Percentiles rank a stretch among this genome's conserved stretches.
These are phyloP conservation scores for Urocolius indicus DNA, from an alignment of 2,113 vertebrate genomes.

Conservation along the genomic window DNA sequence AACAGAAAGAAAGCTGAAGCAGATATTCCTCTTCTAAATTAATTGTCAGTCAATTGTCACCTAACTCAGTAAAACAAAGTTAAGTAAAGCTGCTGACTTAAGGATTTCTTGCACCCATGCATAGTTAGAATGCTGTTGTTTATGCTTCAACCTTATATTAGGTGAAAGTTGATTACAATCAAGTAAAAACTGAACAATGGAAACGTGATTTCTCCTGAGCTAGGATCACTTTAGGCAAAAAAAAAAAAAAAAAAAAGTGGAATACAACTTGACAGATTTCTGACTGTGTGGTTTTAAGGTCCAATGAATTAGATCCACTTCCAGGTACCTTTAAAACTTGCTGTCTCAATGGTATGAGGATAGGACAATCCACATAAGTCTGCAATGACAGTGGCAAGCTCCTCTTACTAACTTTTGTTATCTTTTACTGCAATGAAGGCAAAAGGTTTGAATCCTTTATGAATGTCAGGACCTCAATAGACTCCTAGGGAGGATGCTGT, in stretches of 20 bases:
- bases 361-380: neutral
- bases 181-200: neutral
- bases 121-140: neutral
- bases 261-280: neutral
- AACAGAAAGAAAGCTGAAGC: neutral
- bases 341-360: neutral
- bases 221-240: neutral
- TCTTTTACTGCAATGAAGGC: neutral
- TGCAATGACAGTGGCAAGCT: neutral
- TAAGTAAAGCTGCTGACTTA: neutral
- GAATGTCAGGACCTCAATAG: neutral
- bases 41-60: neutral
- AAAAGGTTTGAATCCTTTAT: neutral
- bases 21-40: no score
- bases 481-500: neutral
- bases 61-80: neutral
- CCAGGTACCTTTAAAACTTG: neutral
- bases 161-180: neutral
- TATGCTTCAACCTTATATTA: neutral
- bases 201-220: neutral
- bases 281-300: fast-evolving
- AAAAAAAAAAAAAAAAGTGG: no score
- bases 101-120: neutral
- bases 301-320: neutral
- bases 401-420: neutral